Conservation (phyloP, 1,140 invertebrate genomes). For the Lordiphosa mommai region DNA sequence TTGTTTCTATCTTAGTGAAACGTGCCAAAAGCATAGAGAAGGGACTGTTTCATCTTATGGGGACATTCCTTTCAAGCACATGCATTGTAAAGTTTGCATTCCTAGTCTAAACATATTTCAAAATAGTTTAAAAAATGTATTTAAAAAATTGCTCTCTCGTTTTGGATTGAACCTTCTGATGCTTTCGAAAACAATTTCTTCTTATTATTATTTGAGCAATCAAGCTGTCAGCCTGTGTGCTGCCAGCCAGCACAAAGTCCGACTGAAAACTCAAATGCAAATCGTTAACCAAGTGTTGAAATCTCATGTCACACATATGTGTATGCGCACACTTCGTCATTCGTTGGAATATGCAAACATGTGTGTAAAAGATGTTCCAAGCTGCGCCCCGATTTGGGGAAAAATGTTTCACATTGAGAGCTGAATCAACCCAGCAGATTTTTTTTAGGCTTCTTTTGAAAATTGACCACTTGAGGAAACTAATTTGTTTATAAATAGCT, state of each 20-base stretch:
- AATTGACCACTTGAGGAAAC: conserved; percentile 10
- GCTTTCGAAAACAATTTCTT: too few relatives aligned
- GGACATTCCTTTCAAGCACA: too few relatives aligned
- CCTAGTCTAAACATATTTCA: too few relatives aligned
- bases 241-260: conserved; percentile 30
- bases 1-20: too few relatives aligned
- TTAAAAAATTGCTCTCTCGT: too few relatives aligned
- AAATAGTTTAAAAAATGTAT: too few relatives aligned
- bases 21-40: too few relatives aligned
- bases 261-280: conserved; percentile 25
- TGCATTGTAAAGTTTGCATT: too few relatives aligned
- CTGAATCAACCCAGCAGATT: background rate
- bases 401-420: conserved; percentile 2
- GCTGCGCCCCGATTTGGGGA: conserved; percentile 2
- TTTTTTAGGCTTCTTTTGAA: background rate
- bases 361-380: conserved; percentile 40
- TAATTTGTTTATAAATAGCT: conserved; percentile 37
- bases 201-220: background rate
- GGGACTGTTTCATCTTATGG: too few relatives aligned
- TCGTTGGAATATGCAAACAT: conserved; percentile 40
- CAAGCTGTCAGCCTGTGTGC: background rate
- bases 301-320: conserved; percentile 23
- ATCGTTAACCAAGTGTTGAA: conserved; percentile 32
- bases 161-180: too few relatives aligned
- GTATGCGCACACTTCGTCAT: conserved; percentile 16